Conservation (phyloP, 2,113 vertebrate species). For the Notarius quadriscutis region DNA sequence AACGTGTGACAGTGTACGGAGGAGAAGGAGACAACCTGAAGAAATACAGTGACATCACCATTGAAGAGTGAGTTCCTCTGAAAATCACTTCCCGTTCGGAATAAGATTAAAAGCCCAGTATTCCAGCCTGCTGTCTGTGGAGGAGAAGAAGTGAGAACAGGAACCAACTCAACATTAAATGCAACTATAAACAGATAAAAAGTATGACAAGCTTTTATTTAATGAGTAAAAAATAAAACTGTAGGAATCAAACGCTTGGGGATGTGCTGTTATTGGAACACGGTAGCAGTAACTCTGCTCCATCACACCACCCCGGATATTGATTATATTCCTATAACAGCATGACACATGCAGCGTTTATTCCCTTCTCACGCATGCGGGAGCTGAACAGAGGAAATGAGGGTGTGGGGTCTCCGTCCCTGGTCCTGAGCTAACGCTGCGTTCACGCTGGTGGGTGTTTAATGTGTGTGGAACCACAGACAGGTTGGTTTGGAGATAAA, state of each 20-base stretch:
- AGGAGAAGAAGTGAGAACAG: too few species aligned
- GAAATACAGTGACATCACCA: slow-evolving; percentile 87
- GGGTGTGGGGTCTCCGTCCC: background rate
- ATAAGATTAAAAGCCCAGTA: background rate
- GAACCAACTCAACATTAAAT: too few species aligned
- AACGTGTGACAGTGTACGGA: slow-evolving; percentile 85
- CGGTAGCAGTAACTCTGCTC: background rate
- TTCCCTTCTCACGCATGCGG: background rate
- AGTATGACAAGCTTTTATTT: too few species aligned
- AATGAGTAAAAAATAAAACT: too few species aligned
- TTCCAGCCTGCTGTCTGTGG: background rate
- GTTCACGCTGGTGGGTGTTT: too few species aligned
- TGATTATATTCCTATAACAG: background rate
- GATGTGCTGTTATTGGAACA: too few species aligned
- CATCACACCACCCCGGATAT: background rate
- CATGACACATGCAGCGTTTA: background rate
- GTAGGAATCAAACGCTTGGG: too few species aligned
- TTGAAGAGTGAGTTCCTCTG: slow-evolving; percentile 87
- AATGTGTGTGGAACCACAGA: background rate
- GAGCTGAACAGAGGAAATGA: background rate
- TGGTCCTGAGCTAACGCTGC: background rate
- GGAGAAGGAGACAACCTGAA: slow-evolving; percentile 91
- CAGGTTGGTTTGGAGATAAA: background rate
- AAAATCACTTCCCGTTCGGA: background rate
- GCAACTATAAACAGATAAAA: too few species aligned